phyloP scores from a whole-genome alignment of 2,113 vertebrate species.

The Pardalotus punctatus region DNA sequence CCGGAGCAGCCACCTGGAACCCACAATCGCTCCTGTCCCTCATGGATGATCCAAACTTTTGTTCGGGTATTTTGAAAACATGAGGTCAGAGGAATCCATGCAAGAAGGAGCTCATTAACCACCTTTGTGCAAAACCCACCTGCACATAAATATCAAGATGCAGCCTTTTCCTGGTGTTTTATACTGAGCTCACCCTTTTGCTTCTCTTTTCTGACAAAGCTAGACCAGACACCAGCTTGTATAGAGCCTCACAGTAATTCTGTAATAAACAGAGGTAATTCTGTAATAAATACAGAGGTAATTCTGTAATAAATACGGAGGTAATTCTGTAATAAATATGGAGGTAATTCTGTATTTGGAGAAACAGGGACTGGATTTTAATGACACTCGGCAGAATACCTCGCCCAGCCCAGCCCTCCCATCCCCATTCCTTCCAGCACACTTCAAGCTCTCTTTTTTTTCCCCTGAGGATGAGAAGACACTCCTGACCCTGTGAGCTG shows the following conservation, averaged over 20 bases:
- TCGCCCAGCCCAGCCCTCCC: neutral
- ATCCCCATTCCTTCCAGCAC: conserved; percentile 49
- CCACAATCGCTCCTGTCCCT: neutral
- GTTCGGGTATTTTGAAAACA: neutral
- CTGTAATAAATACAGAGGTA: neutral
- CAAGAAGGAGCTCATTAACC: neutral
- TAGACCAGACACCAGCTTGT: neutral
- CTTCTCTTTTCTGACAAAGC: neutral
- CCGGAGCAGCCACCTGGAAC: neutral
- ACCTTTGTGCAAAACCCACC: neutral
- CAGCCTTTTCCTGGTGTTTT: neutral
- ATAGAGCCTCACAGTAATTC: neutral
- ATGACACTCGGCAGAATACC: neutral
- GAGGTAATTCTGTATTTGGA: neutral
- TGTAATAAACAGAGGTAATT: neutral
- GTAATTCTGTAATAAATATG: neutral
- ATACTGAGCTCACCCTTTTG: neutral
- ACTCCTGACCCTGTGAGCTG: conserved; percentile 26
- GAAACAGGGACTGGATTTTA: neutral
- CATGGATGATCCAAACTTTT: neutral
- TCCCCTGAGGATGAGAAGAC: conserved; percentile 14
- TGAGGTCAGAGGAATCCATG: neutral
- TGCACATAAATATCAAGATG: neutral
- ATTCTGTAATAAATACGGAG: neutral
- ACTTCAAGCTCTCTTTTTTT: conserved; percentile 40